Evolutionary conservation across 2,113 vertebrate genomes (phyloP).

Genomic region (Lota lota): DNA sequence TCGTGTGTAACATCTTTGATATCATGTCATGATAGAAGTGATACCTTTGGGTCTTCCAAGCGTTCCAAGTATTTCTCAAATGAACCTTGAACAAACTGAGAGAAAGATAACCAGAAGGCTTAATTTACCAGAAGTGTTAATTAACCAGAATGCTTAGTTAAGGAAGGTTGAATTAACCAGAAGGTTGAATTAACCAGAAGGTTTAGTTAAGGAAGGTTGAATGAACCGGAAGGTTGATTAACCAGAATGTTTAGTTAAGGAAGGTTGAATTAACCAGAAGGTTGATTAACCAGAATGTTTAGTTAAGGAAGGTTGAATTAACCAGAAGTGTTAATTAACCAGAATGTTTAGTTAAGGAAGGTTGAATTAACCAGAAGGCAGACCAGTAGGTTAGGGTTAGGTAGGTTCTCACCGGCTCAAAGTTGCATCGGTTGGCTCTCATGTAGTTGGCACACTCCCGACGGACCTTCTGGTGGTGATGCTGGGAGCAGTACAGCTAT

Average conservation of each 20-base stretch:
- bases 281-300: too few relatives aligned
- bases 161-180: too few relatives aligned
- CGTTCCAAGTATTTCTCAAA: constrained; percentile 95
- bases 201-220: too few relatives aligned
- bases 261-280: neutral
- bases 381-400: neutral
- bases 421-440: constrained; percentile 79
- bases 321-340: too few relatives aligned
- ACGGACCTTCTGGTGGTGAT: constrained; percentile 83
- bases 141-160: too few relatives aligned
- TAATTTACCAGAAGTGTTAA: too few relatives aligned
- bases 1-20: neutral
- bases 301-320: too few relatives aligned
- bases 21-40: neutral
- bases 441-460: constrained; percentile 85
- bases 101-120: constrained; percentile 9
- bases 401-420: constrained; percentile 84
- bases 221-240: neutral
- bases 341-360: too few relatives aligned
- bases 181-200: too few relatives aligned
- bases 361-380: neutral
- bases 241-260: too few relatives aligned
- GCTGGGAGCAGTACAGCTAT: constrained; percentile 75
- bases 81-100: constrained; percentile 92
- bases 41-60: constrained; percentile 90